Percentiles rank a stretch among this genome's conserved stretches.
Conservation (phyloP, 2,888 invertebrate genomes). For the Pristionchus mayeri region DNA sequence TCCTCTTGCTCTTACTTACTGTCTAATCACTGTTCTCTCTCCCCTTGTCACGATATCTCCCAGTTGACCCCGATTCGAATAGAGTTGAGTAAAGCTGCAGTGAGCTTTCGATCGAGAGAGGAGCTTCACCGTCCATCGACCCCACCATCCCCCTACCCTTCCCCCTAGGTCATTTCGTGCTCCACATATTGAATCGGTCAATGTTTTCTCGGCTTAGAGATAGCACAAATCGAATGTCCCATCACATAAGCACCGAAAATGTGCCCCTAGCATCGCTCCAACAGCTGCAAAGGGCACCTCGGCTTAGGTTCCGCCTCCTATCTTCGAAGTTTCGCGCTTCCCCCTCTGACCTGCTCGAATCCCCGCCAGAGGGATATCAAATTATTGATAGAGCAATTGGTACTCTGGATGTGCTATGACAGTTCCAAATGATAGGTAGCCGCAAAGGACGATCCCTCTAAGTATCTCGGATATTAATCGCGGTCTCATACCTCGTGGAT, state of each 20-base stretch:
- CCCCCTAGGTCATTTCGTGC: not conserved
- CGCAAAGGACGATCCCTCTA: no score
- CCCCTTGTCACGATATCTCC: not conserved
- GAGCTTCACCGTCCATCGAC: not conserved
- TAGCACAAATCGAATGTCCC: not conserved
- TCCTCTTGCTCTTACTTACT: not conserved
- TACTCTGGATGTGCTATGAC: no score
- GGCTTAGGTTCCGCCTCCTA: no score
- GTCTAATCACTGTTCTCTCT: not conserved
- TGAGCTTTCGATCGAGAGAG: constrained; percentile 1
- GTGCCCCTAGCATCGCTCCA: not conserved
- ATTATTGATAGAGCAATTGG: no score
- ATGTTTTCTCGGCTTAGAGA: no score
- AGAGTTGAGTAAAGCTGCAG: constrained; percentile 12
- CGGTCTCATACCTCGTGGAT: not conserved
- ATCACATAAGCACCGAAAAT: not conserved
- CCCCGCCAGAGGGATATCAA: no score
- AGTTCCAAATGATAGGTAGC: not conserved
- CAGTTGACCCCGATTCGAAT: constrained; percentile 21
- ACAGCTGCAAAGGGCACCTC: not conserved
- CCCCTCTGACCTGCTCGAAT: no score
- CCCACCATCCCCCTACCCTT: not conserved
- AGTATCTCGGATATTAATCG: not conserved
- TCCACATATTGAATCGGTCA: not conserved
- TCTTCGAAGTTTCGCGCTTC: no score